phyloP scores from a whole-genome alignment of 2,113 vertebrate genomes.

The Eidolon helvum region DNA sequence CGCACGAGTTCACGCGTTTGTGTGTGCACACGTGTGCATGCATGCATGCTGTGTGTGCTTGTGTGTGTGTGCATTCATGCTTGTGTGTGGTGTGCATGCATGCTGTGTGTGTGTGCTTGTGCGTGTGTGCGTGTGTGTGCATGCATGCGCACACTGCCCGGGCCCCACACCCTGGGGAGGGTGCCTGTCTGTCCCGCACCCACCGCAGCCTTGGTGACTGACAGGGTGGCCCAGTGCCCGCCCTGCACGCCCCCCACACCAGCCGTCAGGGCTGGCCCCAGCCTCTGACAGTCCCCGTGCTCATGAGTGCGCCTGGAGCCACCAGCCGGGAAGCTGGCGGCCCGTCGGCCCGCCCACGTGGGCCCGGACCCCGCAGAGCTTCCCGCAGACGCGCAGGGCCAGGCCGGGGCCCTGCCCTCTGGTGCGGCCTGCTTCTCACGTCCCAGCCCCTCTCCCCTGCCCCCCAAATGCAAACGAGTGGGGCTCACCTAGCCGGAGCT shows the following conservation, averaged over 20 bases:
- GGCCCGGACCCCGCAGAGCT: background rate
- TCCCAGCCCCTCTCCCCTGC: background rate
- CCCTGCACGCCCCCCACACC: background rate
- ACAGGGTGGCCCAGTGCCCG: background rate
- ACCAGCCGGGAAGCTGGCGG: no score
- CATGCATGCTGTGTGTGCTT: accelerated
- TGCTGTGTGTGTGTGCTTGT: accelerated
- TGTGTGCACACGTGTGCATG: no score
- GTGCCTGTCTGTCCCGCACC: accelerated
- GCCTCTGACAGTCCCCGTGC: accelerated
- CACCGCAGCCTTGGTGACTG: background rate
- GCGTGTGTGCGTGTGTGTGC: accelerated
- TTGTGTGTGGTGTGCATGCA: accelerated
- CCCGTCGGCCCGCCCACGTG: no score
- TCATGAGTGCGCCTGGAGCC: background rate
- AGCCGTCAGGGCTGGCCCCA: background rate
- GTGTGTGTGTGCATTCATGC: accelerated
- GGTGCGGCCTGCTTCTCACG: background rate
- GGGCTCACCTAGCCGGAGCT: slow-evolving; percentile 94
- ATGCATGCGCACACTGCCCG: background rate
- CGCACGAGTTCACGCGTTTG: no score
- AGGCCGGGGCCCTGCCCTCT: no score
- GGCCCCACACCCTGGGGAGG: background rate
- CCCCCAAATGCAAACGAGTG: background rate
- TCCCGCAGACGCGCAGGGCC: background rate